phyloP scores from a whole-genome alignment of 2,113 vertebrate genomes.

The Geococcyx californianus region DNA sequence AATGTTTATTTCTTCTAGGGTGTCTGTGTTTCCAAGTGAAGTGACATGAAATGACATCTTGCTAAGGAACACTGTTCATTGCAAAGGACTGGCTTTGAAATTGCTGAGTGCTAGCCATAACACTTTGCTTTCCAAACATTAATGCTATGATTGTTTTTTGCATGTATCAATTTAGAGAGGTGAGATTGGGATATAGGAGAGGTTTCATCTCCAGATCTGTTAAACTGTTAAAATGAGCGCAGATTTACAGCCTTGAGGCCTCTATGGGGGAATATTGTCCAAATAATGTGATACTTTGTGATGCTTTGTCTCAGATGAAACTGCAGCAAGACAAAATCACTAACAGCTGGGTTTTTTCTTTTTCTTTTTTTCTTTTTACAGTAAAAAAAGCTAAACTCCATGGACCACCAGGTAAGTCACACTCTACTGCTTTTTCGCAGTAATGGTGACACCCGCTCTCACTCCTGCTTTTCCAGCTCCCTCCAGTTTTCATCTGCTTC shows the following conservation, averaged over 20 bases:
- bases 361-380: slow-evolving; percentile 44
- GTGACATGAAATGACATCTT: background rate
- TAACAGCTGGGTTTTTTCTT: background rate
- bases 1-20: background rate
- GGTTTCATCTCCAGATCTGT: background rate
- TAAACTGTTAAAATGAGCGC: background rate
- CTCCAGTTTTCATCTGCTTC: background rate
- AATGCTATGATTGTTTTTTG: background rate
- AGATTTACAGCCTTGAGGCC: background rate
- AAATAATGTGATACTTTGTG: background rate
- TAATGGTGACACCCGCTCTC: background rate
- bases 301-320: background rate
- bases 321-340: background rate
- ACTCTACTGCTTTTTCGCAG: background rate
- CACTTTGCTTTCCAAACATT: background rate
- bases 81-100: background rate
- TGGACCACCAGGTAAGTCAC: slow-evolving; percentile 78
- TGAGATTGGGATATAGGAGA: background rate
- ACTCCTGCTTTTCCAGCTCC: fast-evolving
- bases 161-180: background rate
- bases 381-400: slow-evolving; percentile 83
- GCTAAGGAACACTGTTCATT: background rate
- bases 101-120: background rate
- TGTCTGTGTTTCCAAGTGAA: background rate
- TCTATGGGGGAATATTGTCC: background rate